Conservation (phyloP, 1,140 invertebrate genomes). For the Thalassaphorura encarpata region DNA sequence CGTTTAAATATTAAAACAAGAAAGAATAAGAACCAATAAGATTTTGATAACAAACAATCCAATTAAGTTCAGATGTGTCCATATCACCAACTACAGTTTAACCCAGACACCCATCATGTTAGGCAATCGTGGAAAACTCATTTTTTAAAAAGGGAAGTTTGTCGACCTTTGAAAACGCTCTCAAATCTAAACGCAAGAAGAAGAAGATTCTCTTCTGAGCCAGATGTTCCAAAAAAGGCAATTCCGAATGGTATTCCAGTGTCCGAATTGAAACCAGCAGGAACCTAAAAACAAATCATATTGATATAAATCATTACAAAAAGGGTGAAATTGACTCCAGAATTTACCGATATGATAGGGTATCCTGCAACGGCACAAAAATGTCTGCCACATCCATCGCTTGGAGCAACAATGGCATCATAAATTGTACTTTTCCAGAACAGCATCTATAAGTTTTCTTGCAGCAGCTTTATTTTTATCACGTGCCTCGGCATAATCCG, state of each 20-base stretch:
- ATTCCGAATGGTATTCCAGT: constrained; percentile 1
- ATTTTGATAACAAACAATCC: no score
- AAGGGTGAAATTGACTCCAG: neutral
- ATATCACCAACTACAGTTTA: no score
- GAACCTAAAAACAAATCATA: neutral
- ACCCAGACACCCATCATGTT: no score
- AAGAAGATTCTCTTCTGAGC: constrained; percentile 1
- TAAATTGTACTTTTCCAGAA: constrained; percentile 2
- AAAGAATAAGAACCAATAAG: no score
- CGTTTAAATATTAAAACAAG: no score
- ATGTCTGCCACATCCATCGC: no score
- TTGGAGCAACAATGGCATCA: no score
- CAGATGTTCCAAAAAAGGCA: neutral
- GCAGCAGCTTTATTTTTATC: constrained; percentile 4
- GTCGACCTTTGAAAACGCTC: neutral
- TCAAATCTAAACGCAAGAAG: neutral
- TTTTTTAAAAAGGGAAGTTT: neutral
- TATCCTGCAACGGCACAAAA: no score
- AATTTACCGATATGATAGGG: no score
- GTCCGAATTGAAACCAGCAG: neutral
- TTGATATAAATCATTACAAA: no score
- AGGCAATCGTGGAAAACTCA: no score
- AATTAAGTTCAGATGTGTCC: no score
- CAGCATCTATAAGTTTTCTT: neutral
- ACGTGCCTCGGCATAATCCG: constrained; percentile 6